phyloP scores from a whole-genome alignment of 1,140 invertebrate genomes.

The Nephila pilipes region DNA sequence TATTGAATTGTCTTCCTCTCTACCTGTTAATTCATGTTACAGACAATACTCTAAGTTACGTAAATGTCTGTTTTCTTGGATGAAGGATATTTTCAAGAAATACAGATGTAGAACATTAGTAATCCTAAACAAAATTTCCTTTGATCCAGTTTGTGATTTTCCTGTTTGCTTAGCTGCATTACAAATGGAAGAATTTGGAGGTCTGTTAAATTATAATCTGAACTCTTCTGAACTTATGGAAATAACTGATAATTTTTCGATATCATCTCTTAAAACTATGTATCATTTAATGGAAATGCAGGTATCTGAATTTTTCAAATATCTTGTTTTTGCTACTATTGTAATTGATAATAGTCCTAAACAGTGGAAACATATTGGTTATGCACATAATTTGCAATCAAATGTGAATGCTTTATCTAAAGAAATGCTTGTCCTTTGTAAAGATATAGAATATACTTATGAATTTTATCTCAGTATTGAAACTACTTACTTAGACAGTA shows the following conservation, averaged over 20 bases:
- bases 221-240: constrained; percentile 30
- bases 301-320: constrained; percentile 62
- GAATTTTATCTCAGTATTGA: constrained; percentile 60
- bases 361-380: neutral
- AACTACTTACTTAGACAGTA: neutral
- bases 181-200: constrained; percentile 64
- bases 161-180: constrained; percentile 46
- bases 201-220: constrained; percentile 46
- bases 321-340: neutral
- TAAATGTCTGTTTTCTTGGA: constrained; percentile 59
- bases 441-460: constrained; percentile 14
- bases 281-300: constrained; percentile 62
- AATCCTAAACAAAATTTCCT: neutral
- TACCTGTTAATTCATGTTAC: constrained; percentile 31
- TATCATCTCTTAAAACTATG: constrained; percentile 62
- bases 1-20: constrained; percentile 42
- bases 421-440: neutral
- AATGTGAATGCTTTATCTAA: neutral
- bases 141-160: constrained; percentile 40
- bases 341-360: neutral
- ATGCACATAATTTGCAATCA: neutral
- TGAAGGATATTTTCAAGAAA: constrained; percentile 35
- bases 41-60: constrained; percentile 48
- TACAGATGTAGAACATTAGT: constrained; percentile 8
- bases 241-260: constrained; percentile 53